phyloP scores from a whole-genome alignment of 1,140 invertebrate species.

The Aphelenchoides besseyi region DNA sequence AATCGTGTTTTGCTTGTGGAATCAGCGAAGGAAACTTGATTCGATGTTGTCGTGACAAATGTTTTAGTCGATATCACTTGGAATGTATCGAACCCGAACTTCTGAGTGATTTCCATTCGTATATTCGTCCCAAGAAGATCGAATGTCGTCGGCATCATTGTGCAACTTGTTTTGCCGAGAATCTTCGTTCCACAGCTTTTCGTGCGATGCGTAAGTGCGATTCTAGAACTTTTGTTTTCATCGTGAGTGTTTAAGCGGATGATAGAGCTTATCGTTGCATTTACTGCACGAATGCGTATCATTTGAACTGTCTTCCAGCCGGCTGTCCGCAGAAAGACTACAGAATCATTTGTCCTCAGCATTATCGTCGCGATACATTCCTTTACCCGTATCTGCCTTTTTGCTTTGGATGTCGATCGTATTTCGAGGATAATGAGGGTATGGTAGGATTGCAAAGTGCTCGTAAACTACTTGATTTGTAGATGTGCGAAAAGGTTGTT shows the following conservation, averaged over 20 bases:
- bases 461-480: neutral
- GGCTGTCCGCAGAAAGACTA: constrained; percentile 9
- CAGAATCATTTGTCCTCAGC: neutral
- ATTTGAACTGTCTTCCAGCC: neutral
- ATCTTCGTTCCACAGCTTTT: neutral
- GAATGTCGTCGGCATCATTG: neutral
- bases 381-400: neutral
- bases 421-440: neutral
- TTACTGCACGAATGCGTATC: constrained; percentile 4
- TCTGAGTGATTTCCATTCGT: neutral
- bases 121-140: neutral
- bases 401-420: constrained; percentile 1
- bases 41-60: neutral
- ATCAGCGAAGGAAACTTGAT: neutral
- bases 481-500: neutral
- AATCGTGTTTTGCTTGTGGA: neutral
- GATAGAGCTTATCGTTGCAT: neutral
- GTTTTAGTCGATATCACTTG: neutral
- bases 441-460: neutral
- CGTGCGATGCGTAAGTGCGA: neutral
- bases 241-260: neutral
- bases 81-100: neutral
- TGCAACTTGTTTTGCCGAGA: constrained; percentile 4
- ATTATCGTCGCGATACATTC: neutral
- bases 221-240: neutral